Percentiles rank a stretch among this genome's conserved stretches.
phyloP scores from a whole-genome alignment of 1,140 invertebrate genomes.

The Pseudomyrmex cubaensis region DNA sequence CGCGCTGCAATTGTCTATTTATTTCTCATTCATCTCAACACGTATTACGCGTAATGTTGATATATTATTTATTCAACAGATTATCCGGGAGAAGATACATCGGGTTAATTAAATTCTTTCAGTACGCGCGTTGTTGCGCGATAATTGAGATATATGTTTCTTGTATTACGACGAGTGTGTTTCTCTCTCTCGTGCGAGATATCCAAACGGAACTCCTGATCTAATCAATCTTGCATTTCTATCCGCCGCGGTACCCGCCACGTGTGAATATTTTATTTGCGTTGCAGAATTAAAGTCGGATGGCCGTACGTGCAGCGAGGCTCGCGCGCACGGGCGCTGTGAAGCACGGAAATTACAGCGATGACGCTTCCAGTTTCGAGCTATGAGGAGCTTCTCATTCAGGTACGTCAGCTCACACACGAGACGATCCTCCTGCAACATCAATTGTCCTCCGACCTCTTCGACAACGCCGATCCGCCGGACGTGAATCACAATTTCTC shows the following conservation, averaged over 20 bases:
- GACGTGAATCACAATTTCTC: constrained; percentile 81
- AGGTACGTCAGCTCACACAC: constrained; percentile 85
- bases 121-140: background rate
- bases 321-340: constrained; percentile 58
- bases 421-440: constrained; percentile 84
- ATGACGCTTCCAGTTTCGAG: constrained; percentile 86
- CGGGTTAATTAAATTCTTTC: background rate
- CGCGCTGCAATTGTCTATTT: background rate
- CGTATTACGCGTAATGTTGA: background rate
- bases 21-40: background rate
- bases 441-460: constrained; percentile 81
- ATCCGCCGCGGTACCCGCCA: background rate
- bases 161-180: background rate
- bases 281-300: constrained; percentile 68
- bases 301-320: constrained; percentile 63
- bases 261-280: constrained; percentile 24
- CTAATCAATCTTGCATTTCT: constrained; percentile 17
- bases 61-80: background rate
- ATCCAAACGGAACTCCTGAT: background rate
- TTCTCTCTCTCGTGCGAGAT: background rate
- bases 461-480: constrained; percentile 74
- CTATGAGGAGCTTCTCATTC: constrained; percentile 85
- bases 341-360: constrained; percentile 65
- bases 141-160: background rate
- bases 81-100: background rate